Percentiles rank a stretch among this genome's conserved stretches.
phyloP scores from a whole-genome alignment of 1,140 invertebrate genomes.

The Meloidogyne exigua region DNA sequence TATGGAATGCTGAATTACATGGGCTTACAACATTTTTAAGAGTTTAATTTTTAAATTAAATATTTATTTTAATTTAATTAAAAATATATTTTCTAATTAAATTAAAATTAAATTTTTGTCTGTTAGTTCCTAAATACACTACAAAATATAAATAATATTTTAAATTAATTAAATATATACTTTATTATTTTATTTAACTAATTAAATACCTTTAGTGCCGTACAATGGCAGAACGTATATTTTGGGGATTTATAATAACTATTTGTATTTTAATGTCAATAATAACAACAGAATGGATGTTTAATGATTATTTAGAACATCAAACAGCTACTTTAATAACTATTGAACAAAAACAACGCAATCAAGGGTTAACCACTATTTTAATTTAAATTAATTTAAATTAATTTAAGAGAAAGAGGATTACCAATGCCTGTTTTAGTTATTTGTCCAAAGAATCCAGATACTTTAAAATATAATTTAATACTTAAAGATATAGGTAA shows the following conservation, averaged over 20 bases:
- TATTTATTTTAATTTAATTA: neutral
- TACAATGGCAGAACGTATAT: slow-evolving; percentile 12
- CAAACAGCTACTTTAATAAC: slow-evolving; percentile 31
- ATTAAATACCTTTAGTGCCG: slow-evolving; percentile 29
- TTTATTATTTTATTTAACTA: slow-evolving; percentile 14
- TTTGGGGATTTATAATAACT: slow-evolving; percentile 30
- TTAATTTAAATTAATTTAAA: neutral
- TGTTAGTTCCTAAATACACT: too few relatives aligned
- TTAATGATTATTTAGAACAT: slow-evolving; percentile 36
- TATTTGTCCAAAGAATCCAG: slow-evolving; percentile 44
- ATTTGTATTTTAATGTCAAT: slow-evolving; percentile 29
- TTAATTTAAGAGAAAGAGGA: slow-evolving; percentile 1
- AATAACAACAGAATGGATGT: slow-evolving; percentile 25
- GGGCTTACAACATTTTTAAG: slow-evolving; percentile 35
- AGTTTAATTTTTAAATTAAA: slow-evolving; percentile 22
- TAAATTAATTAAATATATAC: too few relatives aligned
- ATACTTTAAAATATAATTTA: slow-evolving; percentile 29
- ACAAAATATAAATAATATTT: too few relatives aligned
- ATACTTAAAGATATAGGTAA: slow-evolving; percentile 22
- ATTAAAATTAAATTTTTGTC: neutral
- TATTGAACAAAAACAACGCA: slow-evolving; percentile 1
- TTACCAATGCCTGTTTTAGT: slow-evolving; percentile 32
- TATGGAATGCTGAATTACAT: slow-evolving; percentile 42
- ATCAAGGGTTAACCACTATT: neutral
- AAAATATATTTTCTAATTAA: neutral